Conservation (phyloP, 2,797 vertebrate genomes). For the Characodon lateralis region DNA sequence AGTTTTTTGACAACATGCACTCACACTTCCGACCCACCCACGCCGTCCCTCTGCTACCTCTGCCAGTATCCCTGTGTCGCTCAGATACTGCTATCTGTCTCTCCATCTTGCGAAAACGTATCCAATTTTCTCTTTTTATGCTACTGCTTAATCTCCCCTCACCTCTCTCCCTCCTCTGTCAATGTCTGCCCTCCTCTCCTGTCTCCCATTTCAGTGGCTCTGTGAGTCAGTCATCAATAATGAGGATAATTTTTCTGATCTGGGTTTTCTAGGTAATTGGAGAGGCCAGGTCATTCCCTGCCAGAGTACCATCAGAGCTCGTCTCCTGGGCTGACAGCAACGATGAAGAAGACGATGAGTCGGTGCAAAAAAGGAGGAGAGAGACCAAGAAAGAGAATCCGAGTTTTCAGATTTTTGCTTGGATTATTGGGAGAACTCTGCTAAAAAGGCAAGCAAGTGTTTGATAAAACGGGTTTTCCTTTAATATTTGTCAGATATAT, state of each 20-base stretch:
- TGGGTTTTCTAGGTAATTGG: constrained; percentile 62
- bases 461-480: not conserved
- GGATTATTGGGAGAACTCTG: not conserved
- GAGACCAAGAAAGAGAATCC: not conserved
- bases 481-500: not conserved
- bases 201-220: constrained; percentile 15
- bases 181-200: not conserved
- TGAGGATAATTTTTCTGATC: constrained; percentile 61
- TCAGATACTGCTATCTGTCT: constrained; percentile 23
- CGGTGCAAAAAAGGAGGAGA: not conserved
- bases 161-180: not conserved
- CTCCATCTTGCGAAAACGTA: constrained; percentile 16
- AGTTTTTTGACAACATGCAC: constrained; percentile 55
- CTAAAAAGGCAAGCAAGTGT: not conserved
- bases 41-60: constrained; percentile 61
- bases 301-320: constrained; percentile 20
- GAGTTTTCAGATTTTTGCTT: not conserved
- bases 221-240: constrained; percentile 61
- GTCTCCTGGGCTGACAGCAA: constrained; percentile 40
- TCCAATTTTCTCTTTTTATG: constrained; percentile 11
- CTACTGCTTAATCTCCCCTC: not conserved
- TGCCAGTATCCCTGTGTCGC: constrained; percentile 43
- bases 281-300: constrained; percentile 37
- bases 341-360: not conserved
- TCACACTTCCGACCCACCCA: constrained; percentile 56